Conservation (phyloP, 2,113 vertebrate genomes). For the Larimichthys crocea region DNA sequence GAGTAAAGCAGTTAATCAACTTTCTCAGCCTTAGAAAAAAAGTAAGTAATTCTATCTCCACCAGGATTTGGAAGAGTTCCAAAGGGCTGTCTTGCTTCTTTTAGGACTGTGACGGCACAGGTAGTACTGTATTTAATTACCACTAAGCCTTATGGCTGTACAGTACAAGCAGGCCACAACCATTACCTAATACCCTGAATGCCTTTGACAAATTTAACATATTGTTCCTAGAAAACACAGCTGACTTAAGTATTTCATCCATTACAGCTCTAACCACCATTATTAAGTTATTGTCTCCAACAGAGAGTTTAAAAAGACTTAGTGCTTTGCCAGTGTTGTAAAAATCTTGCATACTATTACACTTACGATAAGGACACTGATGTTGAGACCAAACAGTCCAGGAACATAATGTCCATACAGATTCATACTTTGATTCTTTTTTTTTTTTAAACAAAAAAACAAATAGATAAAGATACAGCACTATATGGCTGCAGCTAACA, state of each 20-base stretch:
- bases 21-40: neutral
- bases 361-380: neutral
- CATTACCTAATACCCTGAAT: neutral
- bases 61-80: neutral
- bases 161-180: neutral
- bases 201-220: too few species aligned
- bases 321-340: neutral
- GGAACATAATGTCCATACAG: neutral
- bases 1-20: neutral
- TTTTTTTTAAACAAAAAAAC: neutral
- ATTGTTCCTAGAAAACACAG: neutral
- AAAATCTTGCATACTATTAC: neutral
- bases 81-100: neutral
- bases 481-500: neutral
- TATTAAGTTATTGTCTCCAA: neutral
- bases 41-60: slow-evolving; percentile 12
- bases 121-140: neutral
- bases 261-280: neutral
- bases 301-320: neutral
- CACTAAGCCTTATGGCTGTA: neutral
- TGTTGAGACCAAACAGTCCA: neutral
- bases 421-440: too few species aligned
- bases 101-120: neutral
- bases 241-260: neutral
- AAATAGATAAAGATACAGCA: neutral